Evolutionary conservation across 1,140 invertebrate genomes (phyloP).

Genomic region (Neocloeon triangulifer): DNA sequence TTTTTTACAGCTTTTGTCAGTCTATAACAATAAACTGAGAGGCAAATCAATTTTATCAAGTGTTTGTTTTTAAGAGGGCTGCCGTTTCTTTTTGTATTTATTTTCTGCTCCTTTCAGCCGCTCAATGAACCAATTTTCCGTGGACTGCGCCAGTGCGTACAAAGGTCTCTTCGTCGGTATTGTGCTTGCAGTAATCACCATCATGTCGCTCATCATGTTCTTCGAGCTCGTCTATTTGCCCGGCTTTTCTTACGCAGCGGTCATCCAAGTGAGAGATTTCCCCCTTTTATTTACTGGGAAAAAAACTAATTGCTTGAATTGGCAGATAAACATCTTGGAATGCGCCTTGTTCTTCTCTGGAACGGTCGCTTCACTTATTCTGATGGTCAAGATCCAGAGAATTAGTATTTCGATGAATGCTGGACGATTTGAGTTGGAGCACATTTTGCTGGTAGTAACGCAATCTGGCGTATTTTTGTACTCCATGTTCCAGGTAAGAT

Average conservation of each 20-base stretch:
- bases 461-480: constrained; percentile 44
- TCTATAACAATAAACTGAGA: too few relatives aligned
- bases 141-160: constrained; percentile 47
- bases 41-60: too few relatives aligned
- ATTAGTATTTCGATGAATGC: too few relatives aligned
- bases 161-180: constrained; percentile 45
- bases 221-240: constrained; percentile 33
- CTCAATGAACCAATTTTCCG: constrained; percentile 28
- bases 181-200: constrained; percentile 38
- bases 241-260: constrained; percentile 12
- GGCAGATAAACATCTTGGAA: constrained; percentile 11
- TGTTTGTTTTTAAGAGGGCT: too few relatives aligned
- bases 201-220: constrained; percentile 48
- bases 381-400: too few relatives aligned
- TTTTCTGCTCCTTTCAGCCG: neutral
- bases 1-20: too few relatives aligned
- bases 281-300: too few relatives aligned
- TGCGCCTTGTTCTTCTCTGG: too few relatives aligned
- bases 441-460: constrained; percentile 38
- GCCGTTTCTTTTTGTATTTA: constrained; percentile 1
- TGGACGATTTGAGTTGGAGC: constrained; percentile 33
- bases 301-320: constrained; percentile 8
- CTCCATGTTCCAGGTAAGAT: constrained; percentile 38
- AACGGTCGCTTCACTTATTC: neutral
- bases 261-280: too few relatives aligned